Percentiles rank a stretch among this genome's conserved stretches.
These are phyloP conservation scores for Stictonetta naevosa DNA, from an alignment of 2,113 vertebrate genomes.

Conservation along the genomic window DNA sequence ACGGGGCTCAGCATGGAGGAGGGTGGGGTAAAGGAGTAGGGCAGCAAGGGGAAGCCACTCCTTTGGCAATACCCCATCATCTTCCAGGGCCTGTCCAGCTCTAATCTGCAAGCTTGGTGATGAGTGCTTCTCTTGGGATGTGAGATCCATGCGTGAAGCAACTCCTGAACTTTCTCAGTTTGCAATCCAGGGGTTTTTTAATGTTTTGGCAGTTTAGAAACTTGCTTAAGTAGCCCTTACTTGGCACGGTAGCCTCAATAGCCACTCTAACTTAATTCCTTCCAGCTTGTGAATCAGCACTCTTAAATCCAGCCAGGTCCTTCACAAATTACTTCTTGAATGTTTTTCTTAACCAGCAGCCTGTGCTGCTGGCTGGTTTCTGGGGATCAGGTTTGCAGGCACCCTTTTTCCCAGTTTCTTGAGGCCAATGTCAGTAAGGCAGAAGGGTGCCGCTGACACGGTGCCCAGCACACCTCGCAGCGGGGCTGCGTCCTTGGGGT, in stretches of 20 bases:
- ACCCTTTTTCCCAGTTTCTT: background rate
- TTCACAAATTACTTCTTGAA: background rate
- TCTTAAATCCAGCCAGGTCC: background rate
- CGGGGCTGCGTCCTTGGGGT: background rate
- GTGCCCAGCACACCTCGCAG: background rate
- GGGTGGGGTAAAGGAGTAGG: background rate
- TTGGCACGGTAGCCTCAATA: background rate
- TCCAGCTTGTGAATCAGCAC: fast-evolving
- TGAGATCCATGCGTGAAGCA: background rate
- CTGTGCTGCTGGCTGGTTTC: background rate
- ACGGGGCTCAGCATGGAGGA: too few relatives aligned
- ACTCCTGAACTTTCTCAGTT: background rate
- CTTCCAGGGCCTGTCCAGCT: background rate
- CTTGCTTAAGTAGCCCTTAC: background rate
- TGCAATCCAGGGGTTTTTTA: background rate
- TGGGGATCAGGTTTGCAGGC: background rate
- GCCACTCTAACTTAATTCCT: background rate
- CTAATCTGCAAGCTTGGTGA: background rate
- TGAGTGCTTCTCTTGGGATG: background rate
- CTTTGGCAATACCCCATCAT: background rate
- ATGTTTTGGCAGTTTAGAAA: background rate
- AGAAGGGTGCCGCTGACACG: fast-evolving
- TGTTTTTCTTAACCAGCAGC: background rate
- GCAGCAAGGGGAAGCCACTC: background rate
- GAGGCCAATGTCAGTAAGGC: background rate